Evolutionary conservation across 2,113 vertebrate genomes (phyloP).

Genomic region (Montifringilla adamsi): DNA sequence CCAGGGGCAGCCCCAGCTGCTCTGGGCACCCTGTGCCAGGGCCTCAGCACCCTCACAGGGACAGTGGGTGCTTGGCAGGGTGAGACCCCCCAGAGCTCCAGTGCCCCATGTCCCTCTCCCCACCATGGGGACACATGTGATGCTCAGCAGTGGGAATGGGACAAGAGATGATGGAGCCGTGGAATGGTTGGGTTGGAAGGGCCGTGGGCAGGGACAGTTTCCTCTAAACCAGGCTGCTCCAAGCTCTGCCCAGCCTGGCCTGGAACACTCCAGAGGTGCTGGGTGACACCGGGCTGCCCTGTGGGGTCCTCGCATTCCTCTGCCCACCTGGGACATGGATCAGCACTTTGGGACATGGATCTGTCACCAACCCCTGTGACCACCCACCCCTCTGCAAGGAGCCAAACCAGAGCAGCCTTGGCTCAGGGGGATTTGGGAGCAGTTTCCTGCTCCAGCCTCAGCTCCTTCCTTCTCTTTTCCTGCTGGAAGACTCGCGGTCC

Average conservation of each 20-base stretch:
- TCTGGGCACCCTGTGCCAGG: background rate
- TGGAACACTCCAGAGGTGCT: background rate
- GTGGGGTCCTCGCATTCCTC: accelerated
- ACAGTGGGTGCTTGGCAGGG: background rate
- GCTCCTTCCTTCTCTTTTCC: background rate
- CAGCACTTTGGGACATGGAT: accelerated
- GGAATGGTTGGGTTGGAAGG: background rate
- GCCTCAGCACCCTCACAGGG: background rate
- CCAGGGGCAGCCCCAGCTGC: background rate
- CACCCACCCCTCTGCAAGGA: accelerated
- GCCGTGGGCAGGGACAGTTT: background rate
- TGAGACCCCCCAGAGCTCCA: accelerated
- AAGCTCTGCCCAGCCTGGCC: background rate
- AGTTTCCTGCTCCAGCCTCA: background rate
- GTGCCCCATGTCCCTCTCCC: background rate
- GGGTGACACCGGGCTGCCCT: background rate
- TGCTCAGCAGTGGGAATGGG: accelerated
- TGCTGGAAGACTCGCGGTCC: accelerated
- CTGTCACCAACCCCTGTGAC: background rate
- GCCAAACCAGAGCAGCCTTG: background rate
- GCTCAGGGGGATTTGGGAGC: background rate
- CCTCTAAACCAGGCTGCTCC: accelerated
- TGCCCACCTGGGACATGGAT: background rate
- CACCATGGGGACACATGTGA: accelerated
- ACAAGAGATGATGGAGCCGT: accelerated